A percentile compares a stretch with the other conserved stretches of the same genome.
phyloP scores from a whole-genome alignment of 2,113 vertebrate species.

The Ictalurus furcatus region DNA sequence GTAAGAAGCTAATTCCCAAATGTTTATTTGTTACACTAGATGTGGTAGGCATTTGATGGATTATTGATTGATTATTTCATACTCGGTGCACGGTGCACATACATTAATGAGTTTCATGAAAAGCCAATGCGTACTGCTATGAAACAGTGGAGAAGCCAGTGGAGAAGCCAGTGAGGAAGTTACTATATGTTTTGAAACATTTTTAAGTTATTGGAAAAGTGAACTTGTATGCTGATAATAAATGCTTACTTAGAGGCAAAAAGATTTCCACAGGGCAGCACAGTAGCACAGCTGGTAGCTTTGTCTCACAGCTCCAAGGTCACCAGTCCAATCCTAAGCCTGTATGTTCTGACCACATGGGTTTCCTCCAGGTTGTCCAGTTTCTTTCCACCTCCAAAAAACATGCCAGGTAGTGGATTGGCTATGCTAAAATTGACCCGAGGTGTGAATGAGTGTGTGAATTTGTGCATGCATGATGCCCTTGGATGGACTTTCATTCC shows the following conservation, averaged over 20 bases:
- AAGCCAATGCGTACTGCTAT: not conserved
- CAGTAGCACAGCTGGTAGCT: not conserved
- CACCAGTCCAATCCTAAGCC: not conserved
- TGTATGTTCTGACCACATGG: not conserved
- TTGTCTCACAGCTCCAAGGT: not conserved
- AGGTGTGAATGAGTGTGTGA: not conserved
- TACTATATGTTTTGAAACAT: not conserved
- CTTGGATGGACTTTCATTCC: not conserved
- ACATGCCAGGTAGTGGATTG: not conserved
- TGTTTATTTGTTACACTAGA: not conserved
- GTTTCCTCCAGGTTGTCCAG: not conserved
- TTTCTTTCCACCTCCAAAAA: not conserved
- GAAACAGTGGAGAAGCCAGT: not conserved
- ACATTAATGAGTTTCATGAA: not conserved
- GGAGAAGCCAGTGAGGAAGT: not conserved
- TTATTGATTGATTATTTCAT: not conserved
- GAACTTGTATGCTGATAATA: not conserved
- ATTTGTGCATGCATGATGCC: not conserved
- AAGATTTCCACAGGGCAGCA: not conserved
- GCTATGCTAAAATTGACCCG: not conserved
- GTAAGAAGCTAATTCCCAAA: not conserved
- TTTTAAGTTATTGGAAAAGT: not conserved
- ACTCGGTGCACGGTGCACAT: not conserved
- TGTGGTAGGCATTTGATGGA: not conserved
- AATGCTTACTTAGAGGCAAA: not conserved